phyloP scores from a whole-genome alignment of 1,140 invertebrate genomes.

The Diorhabda carinulata region DNA sequence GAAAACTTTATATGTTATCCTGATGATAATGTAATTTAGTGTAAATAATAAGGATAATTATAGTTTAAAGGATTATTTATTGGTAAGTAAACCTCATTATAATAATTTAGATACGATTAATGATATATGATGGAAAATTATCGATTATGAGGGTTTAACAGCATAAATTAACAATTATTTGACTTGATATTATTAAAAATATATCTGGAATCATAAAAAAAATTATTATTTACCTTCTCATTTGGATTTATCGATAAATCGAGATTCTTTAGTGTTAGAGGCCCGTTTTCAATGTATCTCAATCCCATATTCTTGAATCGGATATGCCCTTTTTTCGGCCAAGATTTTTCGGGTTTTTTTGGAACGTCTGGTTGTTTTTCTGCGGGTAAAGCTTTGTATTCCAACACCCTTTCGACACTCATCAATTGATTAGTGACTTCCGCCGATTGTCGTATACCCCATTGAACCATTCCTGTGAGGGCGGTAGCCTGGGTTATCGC shows the following conservation, averaged over 20 bases:
- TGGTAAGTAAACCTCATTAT: too few relatives aligned
- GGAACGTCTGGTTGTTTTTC: conserved; percentile 55
- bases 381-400: conserved; percentile 63
- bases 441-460: conserved; percentile 67
- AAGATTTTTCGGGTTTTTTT: conserved; percentile 42
- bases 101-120: too few relatives aligned
- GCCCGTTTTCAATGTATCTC: conserved; percentile 52
- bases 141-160: too few relatives aligned
- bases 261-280: conserved; percentile 57
- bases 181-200: too few relatives aligned
- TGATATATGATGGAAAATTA: too few relatives aligned
- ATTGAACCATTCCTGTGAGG: conserved; percentile 61
- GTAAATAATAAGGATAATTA: too few relatives aligned
- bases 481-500: conserved; percentile 57
- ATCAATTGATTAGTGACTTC: conserved; percentile 80
- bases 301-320: conserved; percentile 53
- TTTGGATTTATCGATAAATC: conserved; percentile 59
- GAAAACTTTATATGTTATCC: too few relatives aligned
- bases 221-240: conserved; percentile 63
- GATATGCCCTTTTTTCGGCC: conserved; percentile 50
- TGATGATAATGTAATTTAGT: too few relatives aligned
- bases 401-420: conserved; percentile 72
- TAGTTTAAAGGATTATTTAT: too few relatives aligned
- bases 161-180: too few relatives aligned
- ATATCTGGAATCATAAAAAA: too few relatives aligned